Conservation (phyloP, 2,888 invertebrate genomes). For the Heliconius erato region DNA sequence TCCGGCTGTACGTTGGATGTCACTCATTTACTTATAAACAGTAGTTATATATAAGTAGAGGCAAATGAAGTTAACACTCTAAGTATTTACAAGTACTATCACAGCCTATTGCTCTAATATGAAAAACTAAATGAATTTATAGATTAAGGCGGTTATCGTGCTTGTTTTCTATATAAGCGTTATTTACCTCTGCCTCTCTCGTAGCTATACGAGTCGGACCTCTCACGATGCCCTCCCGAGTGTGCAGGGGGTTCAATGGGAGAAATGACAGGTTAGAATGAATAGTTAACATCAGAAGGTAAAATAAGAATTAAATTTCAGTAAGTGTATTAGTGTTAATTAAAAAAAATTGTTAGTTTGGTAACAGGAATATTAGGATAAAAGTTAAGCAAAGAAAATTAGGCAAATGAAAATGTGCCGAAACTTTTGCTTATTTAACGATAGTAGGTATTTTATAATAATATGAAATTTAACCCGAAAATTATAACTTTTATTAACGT, state of each 20-base stretch:
- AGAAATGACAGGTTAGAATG: slow-evolving; percentile 66
- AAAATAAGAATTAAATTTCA: not conserved
- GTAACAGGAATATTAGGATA: not conserved
- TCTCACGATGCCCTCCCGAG: slow-evolving; percentile 78
- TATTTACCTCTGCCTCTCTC: slow-evolving; percentile 90
- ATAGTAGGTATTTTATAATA: not conserved
- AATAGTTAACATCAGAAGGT: not conserved
- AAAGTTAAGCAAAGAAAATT: not conserved
- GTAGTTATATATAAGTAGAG: not conserved
- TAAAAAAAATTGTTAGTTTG: not conserved
- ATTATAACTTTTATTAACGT: not conserved
- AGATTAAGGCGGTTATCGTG: not conserved
- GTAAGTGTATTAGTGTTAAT: not conserved
- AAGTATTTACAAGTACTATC: not conserved
- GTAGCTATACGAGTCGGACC: slow-evolving; percentile 87
- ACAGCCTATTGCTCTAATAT: not conserved
- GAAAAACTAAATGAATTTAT: not conserved
- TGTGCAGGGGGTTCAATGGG: slow-evolving; percentile 73
- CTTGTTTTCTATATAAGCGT: slow-evolving; percentile 38
- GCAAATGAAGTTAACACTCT: not conserved
- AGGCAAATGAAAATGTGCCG: slow-evolving; percentile 20
- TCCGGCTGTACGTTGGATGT: too few relatives aligned
- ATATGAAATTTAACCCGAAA: not conserved
- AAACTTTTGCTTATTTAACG: not conserved
- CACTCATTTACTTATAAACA: too few relatives aligned